Evolutionary conservation across 2,113 vertebrate species (phyloP), one percentile per base, ranked within the genome.

Genomic region (Brachyhypopomus gauderio): DNA sequence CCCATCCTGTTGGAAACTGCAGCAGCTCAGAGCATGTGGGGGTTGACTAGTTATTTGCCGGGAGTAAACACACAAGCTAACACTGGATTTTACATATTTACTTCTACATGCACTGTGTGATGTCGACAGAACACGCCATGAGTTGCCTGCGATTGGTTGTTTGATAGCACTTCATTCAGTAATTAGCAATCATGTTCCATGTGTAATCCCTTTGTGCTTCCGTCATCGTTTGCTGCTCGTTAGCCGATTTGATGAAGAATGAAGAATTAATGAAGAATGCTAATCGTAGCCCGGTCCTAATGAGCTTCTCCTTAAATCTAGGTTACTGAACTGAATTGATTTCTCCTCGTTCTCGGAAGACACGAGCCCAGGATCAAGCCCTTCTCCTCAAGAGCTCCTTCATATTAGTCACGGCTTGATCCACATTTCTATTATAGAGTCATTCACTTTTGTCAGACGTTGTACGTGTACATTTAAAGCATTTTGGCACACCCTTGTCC

Each of bases 241-340:
- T 70, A 70, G 36, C 66, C 38, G 66, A 70, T 41, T 70, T 36
- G 30, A 67, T 23, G 27, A 67, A 52, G 41, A 41, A 41, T 41
- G 41, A 41, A 41, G 20, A 17, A 34, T 70, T 70, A 70, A 70
- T 70, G 66, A 70, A 70, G 36, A 70, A 70, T 41, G 23, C 66
- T 70, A 70, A 70, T 70, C 36, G n/a, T 70, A n/a, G 34, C 66
- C 66, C n/a, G 34, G 38, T 70, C 19, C 34, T 70, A 70, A 70
- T 70, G 34, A 70, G 36, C 66, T 70, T n/a, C 64, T 67, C 8
- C 36, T 22, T 70, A 70, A 70, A 41, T 34, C 36, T 70, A 41
- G 38, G 7, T 70, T 34, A 22, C 36, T 70, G 66, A 19, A 70
- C 9, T 11, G 34, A 70, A 70, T 70, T 70, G 34, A 41, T 70